Evolutionary conservation across 2,888 invertebrate species (phyloP), one percentile per base, ranked within the genome.

Genomic region (Monochamus alternatus): DNA sequence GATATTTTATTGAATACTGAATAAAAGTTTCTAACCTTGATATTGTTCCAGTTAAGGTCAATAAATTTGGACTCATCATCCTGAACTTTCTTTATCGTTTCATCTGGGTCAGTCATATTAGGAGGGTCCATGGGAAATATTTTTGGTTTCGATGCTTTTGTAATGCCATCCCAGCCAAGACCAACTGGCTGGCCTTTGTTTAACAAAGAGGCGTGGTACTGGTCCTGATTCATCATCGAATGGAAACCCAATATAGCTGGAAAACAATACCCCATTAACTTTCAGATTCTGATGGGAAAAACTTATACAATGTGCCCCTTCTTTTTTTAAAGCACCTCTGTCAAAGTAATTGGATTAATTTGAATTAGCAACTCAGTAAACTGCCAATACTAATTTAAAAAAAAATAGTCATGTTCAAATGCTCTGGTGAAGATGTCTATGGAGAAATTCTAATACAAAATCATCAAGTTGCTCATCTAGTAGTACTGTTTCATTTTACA

Each of bases 201-300:
- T 81, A 96, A 90, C 78, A 97, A 91, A 58, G 99, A 98, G 77
- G 98, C 98, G 91, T 99, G 98, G 90, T 98, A 99, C 91, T 99
- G 99, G 88, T 98, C 98, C 91, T 99, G 99, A 89, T 98, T 99
- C 95, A 99, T 96, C 97, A 99, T 98, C 79, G 98, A 98, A 91
- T 99, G 99, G 93, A 99, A 98, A 87, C 99, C 99, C 87, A 98
- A 93, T 89, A 98, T 98, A 89, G 98, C 98, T 97, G 90, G 2
- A 91, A 72, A 10, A 52, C 38, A 32, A 7, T 68, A 80, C 71
- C 76, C 66, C 76, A 22, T 31, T 2, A 44, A 64, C 66, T 14
- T 70, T 12, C 59, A 55, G 14, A 47, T 60, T 74, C 22, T 75
- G 63, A 58, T 8, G 30, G 12, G 47, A 55, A 30, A 58, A 22